Conservation (phyloP, 2,113 vertebrate genomes). For the Otolemur garnettii region DNA sequence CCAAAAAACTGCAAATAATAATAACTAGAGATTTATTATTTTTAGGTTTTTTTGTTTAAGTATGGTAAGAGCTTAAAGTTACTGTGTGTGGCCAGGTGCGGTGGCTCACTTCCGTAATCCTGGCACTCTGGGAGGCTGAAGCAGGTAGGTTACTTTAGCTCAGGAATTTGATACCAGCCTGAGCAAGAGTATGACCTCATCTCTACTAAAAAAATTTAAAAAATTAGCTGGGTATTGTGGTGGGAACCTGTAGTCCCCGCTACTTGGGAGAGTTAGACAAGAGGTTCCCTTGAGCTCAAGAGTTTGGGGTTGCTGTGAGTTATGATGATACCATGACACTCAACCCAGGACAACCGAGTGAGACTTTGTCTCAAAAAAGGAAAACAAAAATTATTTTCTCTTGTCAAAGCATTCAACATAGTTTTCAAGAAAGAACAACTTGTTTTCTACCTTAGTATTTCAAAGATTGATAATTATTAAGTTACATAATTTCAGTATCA, state of each 20-base stretch:
- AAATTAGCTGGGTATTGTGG: too few relatives aligned
- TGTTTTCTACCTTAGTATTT: background rate
- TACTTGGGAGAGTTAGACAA: too few relatives aligned
- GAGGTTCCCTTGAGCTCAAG: too few relatives aligned
- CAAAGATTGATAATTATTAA: background rate
- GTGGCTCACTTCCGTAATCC: background rate
- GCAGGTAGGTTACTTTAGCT: too few relatives aligned
- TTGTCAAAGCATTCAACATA: background rate
- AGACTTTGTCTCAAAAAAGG: too few relatives aligned
- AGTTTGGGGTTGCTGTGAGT: too few relatives aligned
- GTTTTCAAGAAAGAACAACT: background rate
- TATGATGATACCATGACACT: too few relatives aligned
- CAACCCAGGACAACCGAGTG: too few relatives aligned
- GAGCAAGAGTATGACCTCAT: background rate
- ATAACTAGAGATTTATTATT: conserved; percentile 39
- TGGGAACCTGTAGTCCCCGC: too few relatives aligned
- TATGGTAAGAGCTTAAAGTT: background rate
- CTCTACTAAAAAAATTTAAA: background rate
- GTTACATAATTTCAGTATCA: conserved; percentile 27
- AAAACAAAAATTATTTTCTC: background rate
- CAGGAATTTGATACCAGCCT: too few relatives aligned
- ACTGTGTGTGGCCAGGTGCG: background rate
- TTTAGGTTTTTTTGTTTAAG: background rate
- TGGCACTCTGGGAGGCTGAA: too few relatives aligned
- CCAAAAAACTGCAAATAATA: background rate